Base-by-base conservation (phyloP, 2,888 invertebrate genomes). In the Eupithecia subfuscata region DNA sequence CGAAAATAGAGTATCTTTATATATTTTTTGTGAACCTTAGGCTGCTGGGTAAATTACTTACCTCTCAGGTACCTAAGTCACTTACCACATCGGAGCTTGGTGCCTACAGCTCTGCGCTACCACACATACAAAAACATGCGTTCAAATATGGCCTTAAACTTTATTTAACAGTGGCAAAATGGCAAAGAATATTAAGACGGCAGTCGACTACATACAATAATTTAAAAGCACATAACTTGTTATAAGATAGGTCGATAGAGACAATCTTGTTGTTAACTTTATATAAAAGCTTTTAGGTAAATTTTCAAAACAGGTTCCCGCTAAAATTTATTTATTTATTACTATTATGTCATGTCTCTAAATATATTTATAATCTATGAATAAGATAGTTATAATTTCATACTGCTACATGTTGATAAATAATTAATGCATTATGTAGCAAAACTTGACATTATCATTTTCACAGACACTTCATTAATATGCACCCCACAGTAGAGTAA, bases 391-490 rank as follows among this genome's bases (percentile, higher is more conserved):
- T 60, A 25, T 60, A 25, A 25, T 9, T 25, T 25, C 60, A 64
- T 34, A 34, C 34, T 64, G 16, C 34, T 64, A 9, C 30, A 34
- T 5, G 30, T 34, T 64, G 1, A 6, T 34, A 22, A 5, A 22
- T 34, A 22, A 68, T 68, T 43, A 45, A 68, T 43, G 25, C 25
- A 68, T 18, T 52, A n/a, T n/a, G 52, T 52, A 68, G 69, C 52
- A 34, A 69, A 30, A 70, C 34, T 52, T 52, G 52, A 67, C n/a
- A 40, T 68, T 68, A 25, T 7, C 30, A 75, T 69, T 69, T 71
- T 65, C 22, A 65, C 75, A 75, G 43, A 69, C 69, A 40, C 48
- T 63, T 76, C 70, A 76, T 73, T 76, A 76, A 22, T 76, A 76
- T 76, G 70, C 76, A 76, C 76, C 76, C 76, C 73, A 69, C 43